Conservation (phyloP, 2,113 vertebrate genomes). For the Rhinogobius similis region DNA sequence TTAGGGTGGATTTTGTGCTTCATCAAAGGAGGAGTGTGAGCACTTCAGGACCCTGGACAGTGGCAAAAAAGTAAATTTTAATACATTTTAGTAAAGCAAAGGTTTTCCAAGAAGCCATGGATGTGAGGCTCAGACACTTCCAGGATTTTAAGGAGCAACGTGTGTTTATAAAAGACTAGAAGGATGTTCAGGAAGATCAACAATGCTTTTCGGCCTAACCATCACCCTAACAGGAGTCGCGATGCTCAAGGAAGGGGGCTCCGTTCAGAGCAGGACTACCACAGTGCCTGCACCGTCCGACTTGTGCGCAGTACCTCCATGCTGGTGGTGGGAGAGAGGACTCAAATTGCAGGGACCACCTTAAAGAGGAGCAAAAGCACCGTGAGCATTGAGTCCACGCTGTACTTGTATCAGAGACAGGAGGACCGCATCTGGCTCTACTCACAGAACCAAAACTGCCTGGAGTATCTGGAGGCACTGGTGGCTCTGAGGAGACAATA, state of each 20-base stretch:
- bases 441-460: constrained; percentile 88
- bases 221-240: constrained; percentile 55
- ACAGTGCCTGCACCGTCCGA: constrained; percentile 78
- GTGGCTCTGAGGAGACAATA: constrained; percentile 90
- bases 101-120: constrained; percentile 24
- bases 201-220: constrained; percentile 83
- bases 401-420: constrained; percentile 81
- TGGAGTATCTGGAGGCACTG: constrained; percentile 92
- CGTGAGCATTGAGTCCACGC: constrained; percentile 79
- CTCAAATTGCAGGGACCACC: constrained; percentile 68
- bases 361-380: constrained; percentile 89
- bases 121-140: not conserved
- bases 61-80: not conserved
- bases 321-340: constrained; percentile 83
- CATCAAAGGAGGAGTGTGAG: not conserved
- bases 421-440: constrained; percentile 90
- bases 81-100: not conserved
- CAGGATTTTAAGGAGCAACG: not conserved
- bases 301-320: constrained; percentile 93
- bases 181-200: constrained; percentile 79
- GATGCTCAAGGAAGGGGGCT: constrained; percentile 44
- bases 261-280: constrained; percentile 60
- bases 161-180: constrained; percentile 26
- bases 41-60: constrained; percentile 66
- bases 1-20: constrained; percentile 19